These are phyloP conservation scores for Limosa lapponica DNA, from an alignment of 2,797 vertebrate species.

Conservation along the genomic window DNA sequence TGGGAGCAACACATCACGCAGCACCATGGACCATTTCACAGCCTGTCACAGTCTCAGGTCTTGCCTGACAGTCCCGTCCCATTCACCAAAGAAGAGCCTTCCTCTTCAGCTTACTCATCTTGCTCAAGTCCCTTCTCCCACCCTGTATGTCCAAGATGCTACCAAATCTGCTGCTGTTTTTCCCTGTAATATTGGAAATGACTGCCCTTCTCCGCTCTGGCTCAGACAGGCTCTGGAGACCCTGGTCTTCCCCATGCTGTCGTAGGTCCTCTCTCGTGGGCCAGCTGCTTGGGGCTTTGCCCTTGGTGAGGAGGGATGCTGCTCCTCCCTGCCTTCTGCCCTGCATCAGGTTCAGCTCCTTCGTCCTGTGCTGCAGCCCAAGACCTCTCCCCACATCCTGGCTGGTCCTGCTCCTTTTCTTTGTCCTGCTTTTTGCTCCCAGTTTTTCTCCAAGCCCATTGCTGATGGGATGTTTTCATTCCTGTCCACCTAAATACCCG, in stretches of 20 bases:
- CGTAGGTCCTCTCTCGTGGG: accelerated
- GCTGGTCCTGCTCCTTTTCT: background rate
- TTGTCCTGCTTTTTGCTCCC: background rate
- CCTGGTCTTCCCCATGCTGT: accelerated
- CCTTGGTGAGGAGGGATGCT: background rate
- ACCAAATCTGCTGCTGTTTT: background rate
- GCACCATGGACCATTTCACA: accelerated
- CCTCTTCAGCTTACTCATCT: background rate
- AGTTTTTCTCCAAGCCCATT: background rate
- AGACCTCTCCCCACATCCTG: background rate
- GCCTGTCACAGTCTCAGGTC: background rate
- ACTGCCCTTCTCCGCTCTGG: background rate
- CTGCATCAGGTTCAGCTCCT: background rate
- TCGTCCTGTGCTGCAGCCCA: accelerated
- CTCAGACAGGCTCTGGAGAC: background rate
- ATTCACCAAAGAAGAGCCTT: background rate
- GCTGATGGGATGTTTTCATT: background rate
- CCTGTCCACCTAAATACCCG: background rate
- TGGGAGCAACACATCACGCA: accelerated
- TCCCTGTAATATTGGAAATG: background rate
- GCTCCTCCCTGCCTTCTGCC: background rate
- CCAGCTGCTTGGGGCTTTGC: accelerated
- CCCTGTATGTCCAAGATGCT: background rate
- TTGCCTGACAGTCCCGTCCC: background rate
- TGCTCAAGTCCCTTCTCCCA: background rate